phyloP scores from a whole-genome alignment of 2,797 vertebrate genomes.

The Cryptoblepharus egeriae region DNA sequence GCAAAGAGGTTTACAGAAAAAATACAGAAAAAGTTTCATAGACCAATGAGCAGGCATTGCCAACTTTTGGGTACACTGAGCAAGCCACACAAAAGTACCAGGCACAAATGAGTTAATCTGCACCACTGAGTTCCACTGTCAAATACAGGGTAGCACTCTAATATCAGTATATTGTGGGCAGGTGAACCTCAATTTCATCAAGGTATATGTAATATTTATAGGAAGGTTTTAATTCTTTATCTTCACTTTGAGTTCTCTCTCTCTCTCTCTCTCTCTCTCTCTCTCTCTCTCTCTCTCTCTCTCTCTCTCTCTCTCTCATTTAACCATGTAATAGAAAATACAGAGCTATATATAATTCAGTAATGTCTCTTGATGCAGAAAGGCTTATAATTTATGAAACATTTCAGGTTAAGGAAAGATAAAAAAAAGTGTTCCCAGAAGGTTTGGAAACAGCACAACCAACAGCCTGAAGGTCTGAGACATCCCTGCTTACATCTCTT shows the following conservation, averaged over 20 bases:
- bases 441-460: constrained; percentile 23
- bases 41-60: constrained; percentile 20
- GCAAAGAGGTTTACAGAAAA: no score
- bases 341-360: constrained; percentile 35
- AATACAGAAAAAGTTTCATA: no score
- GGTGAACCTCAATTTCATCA: neutral
- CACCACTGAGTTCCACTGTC: neutral
- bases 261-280: constrained; percentile 8
- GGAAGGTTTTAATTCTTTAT: constrained; percentile 44
- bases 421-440: neutral
- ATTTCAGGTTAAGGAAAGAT: neutral
- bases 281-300: neutral
- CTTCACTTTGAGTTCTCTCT: constrained; percentile 5
- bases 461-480: neutral
- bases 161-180: constrained; percentile 2
- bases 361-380: constrained; percentile 7
- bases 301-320: constrained; percentile 13
- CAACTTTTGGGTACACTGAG: constrained; percentile 32
- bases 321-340: constrained; percentile 30
- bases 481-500: neutral
- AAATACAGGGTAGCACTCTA: constrained; percentile 12
- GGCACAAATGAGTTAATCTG: constrained; percentile 31
- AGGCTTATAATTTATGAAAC: constrained; percentile 21
- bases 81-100: constrained; percentile 13
- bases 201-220: constrained; percentile 40